Evolutionary conservation across 2,113 vertebrate species (phyloP), one percentile per base, ranked within the genome.

Genomic region (Scomber scombrus): DNA sequence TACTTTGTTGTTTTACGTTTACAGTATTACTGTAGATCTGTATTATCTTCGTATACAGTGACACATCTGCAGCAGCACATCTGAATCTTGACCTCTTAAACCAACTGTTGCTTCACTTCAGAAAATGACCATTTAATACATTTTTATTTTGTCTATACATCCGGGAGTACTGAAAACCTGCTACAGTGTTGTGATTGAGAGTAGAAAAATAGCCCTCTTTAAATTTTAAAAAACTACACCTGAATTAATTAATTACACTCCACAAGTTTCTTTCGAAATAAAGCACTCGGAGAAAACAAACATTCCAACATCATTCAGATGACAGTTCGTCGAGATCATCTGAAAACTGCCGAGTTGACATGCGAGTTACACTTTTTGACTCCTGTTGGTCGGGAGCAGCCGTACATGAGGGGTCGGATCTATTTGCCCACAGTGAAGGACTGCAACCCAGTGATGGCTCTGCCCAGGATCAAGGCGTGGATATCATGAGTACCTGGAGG

Each of bases 391-490:
- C 5, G 46, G 1, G 26, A 54, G 43, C 23, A 5, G 60, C 31
- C 21, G 19, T 11, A 8, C 15, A 29, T 40, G 6, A 40, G 7
- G 40, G 26, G 13, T 1, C 0, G 12, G 34, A 5, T 82, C 74
- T 92, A 95, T 45, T 96, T 96, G 62, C 55, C 50, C 15, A 94
- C 95, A 0, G 94, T 94, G 47, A 98, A 98, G 14, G 97, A 94
- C 87, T 98, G 97, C 70, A 98, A 91, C 8, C 97, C 97, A 0
- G 97, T 98, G 93, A 98, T 97, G 51, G 95, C 97, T 71, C 94
- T 87, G 69, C 97, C 97, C 45, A 98, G 94, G 91, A 98, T 97
- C 85, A 98, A 92, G 0, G 97, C 97, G 0, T 98, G 97, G 88
- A 98, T 97, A 75, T 98, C 97, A 0, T 98, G 97, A 46, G 97